phyloP scores from a whole-genome alignment of 2,888 invertebrate species.

The Drosophila eohydei region DNA sequence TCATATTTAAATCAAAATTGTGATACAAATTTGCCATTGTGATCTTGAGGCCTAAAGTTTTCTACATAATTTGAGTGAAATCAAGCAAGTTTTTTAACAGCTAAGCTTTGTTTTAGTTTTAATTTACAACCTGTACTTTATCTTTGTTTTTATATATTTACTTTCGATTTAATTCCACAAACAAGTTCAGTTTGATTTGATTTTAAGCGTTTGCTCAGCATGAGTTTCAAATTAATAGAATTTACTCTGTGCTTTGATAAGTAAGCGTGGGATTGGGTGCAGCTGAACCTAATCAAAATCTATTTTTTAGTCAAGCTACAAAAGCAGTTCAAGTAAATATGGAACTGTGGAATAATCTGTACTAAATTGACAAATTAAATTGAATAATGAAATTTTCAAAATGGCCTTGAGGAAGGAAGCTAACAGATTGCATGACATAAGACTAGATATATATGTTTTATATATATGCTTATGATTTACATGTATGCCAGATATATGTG shows the following conservation, averaged over 20 bases:
- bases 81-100: neutral
- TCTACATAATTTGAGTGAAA: neutral
- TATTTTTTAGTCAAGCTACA: neutral
- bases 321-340: neutral
- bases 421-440: neutral
- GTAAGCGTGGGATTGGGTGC: neutral
- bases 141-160: neutral
- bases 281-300: neutral
- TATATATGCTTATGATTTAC: neutral
- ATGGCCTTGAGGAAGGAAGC: neutral
- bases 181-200: neutral
- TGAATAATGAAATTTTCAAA: neutral
- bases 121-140: too few relatives aligned
- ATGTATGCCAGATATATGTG: too few relatives aligned
- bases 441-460: neutral
- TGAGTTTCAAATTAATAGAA: conserved; percentile 1
- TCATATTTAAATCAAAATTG: too few relatives aligned
- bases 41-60: neutral
- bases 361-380: neutral
- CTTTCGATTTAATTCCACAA: neutral
- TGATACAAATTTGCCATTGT: too few relatives aligned
- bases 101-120: neutral
- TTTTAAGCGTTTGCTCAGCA: neutral
- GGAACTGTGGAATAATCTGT: neutral
- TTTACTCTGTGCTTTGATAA: neutral